Evolutionary conservation across 1,140 invertebrate species (phyloP).

Genomic region (Cotesia chilonis): DNA sequence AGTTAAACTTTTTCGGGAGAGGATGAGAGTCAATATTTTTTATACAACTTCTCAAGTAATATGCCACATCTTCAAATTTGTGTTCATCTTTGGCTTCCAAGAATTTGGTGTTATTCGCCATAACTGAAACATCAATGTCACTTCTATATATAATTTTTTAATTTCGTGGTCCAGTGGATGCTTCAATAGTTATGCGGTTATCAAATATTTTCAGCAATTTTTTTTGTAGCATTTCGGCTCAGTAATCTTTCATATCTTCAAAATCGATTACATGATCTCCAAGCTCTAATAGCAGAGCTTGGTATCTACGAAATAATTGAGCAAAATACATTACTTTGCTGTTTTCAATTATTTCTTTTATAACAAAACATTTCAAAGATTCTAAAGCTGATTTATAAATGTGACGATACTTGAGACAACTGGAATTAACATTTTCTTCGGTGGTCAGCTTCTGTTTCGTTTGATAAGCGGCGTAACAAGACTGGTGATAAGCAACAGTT

Average conservation of each 20-base stretch:
- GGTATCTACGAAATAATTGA: slow-evolving; percentile 44
- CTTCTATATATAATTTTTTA: too few species aligned
- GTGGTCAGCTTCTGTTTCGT: slow-evolving; percentile 15
- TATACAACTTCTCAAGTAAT: slow-evolving; percentile 48
- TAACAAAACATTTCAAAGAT: slow-evolving; percentile 35
- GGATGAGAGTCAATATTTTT: slow-evolving; percentile 42
- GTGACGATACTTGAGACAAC: slow-evolving; percentile 22
- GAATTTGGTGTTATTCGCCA: slow-evolving; percentile 40
- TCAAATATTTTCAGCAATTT: slow-evolving; percentile 47
- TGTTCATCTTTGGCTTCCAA: slow-evolving; percentile 44
- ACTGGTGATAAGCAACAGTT: slow-evolving; percentile 8
- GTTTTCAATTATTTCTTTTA: slow-evolving; percentile 43
- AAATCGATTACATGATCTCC: slow-evolving; percentile 38
- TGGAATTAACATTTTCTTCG: slow-evolving; percentile 27
- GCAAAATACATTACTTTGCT: slow-evolving; percentile 41
- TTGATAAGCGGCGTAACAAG: slow-evolving; percentile 26
- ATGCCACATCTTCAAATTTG: slow-evolving; percentile 50
- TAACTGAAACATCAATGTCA: slow-evolving; percentile 37
- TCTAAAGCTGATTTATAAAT: slow-evolving; percentile 26
- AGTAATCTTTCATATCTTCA: slow-evolving; percentile 46
- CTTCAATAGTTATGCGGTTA: slow-evolving; percentile 48
- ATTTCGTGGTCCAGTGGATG: too few species aligned
- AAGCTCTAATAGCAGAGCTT: slow-evolving; percentile 44
- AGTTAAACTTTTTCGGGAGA: slow-evolving; percentile 43
- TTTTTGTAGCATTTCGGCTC: slow-evolving; percentile 49